These are phyloP conservation scores for Balanococcus diminutus DNA, from an alignment of 2,888 invertebrate genomes.

Conservation along the genomic window DNA sequence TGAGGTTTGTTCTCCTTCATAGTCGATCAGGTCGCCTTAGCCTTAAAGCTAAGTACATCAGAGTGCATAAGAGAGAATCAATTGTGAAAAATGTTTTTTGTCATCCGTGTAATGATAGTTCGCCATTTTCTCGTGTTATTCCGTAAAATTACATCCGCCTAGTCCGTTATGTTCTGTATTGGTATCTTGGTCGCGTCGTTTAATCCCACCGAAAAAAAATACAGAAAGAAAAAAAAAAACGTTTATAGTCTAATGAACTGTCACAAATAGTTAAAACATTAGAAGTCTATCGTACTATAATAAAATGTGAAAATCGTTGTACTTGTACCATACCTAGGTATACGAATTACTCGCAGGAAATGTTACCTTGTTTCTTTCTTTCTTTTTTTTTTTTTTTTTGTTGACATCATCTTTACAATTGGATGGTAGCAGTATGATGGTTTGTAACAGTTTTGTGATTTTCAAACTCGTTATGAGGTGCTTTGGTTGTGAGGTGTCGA, in stretches of 20 bases:
- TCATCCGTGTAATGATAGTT: constrained; percentile 53
- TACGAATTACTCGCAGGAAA: constrained; percentile 17
- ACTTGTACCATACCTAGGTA: not conserved
- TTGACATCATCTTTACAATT: not conserved
- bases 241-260: constrained; percentile 44
- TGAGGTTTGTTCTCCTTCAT: constrained; percentile 48
- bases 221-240: not conserved
- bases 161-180: constrained; percentile 29
- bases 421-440: not conserved
- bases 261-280: constrained; percentile 34
- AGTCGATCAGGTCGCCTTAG: constrained; percentile 44
- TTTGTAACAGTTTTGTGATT: not conserved
- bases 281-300: not conserved
- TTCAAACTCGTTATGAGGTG: not conserved
- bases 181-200: constrained; percentile 20
- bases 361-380: constrained; percentile 19
- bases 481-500: not conserved
- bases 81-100: constrained; percentile 39
- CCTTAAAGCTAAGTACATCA: not conserved
- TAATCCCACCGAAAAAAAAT: constrained; percentile 6
- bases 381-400: not conserved
- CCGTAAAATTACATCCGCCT: constrained; percentile 54
- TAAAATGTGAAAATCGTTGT: constrained; percentile 33
- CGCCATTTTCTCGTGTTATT: constrained; percentile 54
- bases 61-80: not conserved